Evolutionary conservation across 2,113 vertebrate genomes (phyloP).

Genomic region (Machaerirhynchus nigripectus): DNA sequence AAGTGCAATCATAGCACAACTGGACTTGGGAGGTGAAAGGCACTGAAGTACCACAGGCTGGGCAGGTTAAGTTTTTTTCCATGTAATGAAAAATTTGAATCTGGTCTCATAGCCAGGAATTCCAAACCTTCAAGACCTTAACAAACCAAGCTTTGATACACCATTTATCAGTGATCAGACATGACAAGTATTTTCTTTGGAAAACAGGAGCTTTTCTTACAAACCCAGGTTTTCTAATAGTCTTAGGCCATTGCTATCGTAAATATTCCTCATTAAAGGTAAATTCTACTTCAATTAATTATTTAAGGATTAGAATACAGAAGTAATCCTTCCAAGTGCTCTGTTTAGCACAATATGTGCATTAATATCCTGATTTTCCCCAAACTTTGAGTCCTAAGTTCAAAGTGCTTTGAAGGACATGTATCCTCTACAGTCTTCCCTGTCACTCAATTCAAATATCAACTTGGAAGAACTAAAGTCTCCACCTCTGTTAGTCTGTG

Average conservation of each 20-base stretch:
- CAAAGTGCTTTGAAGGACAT: not conserved
- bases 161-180: not conserved
- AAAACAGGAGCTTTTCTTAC: not conserved
- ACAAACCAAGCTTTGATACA: not conserved
- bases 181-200: accelerated
- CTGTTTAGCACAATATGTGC: accelerated
- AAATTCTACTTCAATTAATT: not conserved
- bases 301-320: not conserved
- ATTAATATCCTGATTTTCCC: not conserved
- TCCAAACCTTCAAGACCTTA: not conserved
- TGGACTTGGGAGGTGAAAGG: not conserved
- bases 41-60: not conserved
- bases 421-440: not conserved
- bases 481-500: not conserved
- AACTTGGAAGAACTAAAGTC: not conserved
- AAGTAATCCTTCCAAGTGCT: not conserved
- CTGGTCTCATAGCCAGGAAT: not conserved
- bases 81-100: not conserved
- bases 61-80: not conserved
- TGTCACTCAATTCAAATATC: not conserved
- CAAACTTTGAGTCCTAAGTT: not conserved
- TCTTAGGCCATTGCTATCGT: not conserved
- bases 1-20: not conserved
- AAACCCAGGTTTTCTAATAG: not conserved
- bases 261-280: not conserved